Conservation (phyloP, 2,888 invertebrate species). For the Platycheirus albimanus region DNA sequence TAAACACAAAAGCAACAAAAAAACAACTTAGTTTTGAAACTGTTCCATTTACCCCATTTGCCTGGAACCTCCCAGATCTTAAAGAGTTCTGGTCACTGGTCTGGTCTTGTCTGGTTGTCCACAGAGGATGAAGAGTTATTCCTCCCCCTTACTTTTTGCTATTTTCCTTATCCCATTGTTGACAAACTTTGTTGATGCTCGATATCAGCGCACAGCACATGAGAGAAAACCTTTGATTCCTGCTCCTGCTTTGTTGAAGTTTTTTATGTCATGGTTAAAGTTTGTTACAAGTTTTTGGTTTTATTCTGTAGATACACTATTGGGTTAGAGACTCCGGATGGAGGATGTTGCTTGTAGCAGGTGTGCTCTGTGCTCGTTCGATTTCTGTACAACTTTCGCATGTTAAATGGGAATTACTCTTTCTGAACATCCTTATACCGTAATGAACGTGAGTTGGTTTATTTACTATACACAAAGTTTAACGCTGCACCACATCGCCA, state of each 20-base stretch:
- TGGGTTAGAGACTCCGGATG: slow-evolving; percentile 1
- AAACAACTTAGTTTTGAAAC: slow-evolving; percentile 1
- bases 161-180: slow-evolving; percentile 32
- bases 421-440: slow-evolving; percentile 48
- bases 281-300: slow-evolving; percentile 41
- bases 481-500: not conserved
- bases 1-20: slow-evolving; percentile 7
- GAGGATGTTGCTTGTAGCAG: slow-evolving; percentile 13
- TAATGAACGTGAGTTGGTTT: slow-evolving; percentile 65
- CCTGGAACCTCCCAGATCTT: not conserved
- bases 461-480: slow-evolving; percentile 51
- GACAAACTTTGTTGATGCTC: slow-evolving; percentile 63
- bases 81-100: slow-evolving; percentile 9
- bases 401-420: slow-evolving; percentile 52
- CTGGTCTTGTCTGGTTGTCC: too few species aligned
- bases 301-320: slow-evolving; percentile 40
- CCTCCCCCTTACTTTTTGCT: too few species aligned
- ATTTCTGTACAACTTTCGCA: too few species aligned
- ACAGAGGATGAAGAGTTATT: not conserved
- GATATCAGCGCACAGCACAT: slow-evolving; percentile 48
- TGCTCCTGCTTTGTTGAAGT: slow-evolving; percentile 39
- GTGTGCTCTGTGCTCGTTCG: slow-evolving; percentile 53
- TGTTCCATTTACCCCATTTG: not conserved
- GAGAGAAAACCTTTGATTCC: slow-evolving; percentile 55
- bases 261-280: slow-evolving; percentile 33